Base-by-base conservation (phyloP, 2,113 vertebrate genomes). In the Tenebrosternarchus preto region DNA sequence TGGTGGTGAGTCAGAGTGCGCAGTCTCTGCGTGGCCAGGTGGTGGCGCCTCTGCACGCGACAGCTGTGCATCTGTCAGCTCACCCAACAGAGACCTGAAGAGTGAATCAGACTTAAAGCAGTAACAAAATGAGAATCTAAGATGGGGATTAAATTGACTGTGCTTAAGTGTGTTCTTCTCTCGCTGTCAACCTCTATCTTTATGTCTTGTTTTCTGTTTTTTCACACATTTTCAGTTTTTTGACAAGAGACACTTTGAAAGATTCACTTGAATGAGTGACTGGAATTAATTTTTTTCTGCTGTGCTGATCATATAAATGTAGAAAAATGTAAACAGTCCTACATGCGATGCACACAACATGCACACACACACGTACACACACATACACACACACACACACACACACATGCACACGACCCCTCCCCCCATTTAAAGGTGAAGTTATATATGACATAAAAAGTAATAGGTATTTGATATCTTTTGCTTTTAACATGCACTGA, bases 141-240 rank as follows among this genome's bases (percentile, higher is more conserved):
- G 56, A 77, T 33, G 33, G 78, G 69, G 82, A 77, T 84, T 84
- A 67, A 29, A 50, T 77, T 77, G 22, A 59, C 63, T 68, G 53
- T 33, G 53, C 60, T 50, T 72, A 61, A 77, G 73, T 53, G 33
- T 19, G 25, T n/a, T 76, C 39, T 33, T 53, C 50, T 56, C 61
- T 60, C 12, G 73, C 1, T n/a, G n/a, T 66, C 25, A 39, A 36
- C 77, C 15, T 73, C 73, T 71, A 7, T 67, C 46, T 56, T 15
- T 1, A 24, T 56, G 1, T 24, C 25, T 43, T 75, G 16, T 12
- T 16, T 29, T 80, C 72, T 67, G 36, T 76, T 50, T n/a, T 33
- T n/a, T 16, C 39, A 64, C 43, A 72, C 25, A 73, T 4, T 53
- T 19, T n/a, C n/a, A n/a, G n/a, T n/a, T n/a, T n/a, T n/a, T n/a